Base-by-base conservation (phyloP, 2,888 invertebrate genomes). In the Rhamnusium bicolor region DNA sequence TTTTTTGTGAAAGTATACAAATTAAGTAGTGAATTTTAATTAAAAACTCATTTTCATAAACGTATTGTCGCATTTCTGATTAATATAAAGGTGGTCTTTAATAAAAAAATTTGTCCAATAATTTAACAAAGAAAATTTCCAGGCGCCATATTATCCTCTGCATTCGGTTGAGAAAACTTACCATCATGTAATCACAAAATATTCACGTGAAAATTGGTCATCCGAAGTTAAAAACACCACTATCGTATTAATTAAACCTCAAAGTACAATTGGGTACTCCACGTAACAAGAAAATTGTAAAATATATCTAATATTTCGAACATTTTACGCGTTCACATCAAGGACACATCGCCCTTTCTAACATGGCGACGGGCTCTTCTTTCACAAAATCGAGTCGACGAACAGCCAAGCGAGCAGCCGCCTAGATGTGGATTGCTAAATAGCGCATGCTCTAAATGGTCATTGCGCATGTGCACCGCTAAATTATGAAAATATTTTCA, bases 141-240 rank as follows among this genome's bases (percentile, higher is more conserved):
- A 85, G 86, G 74, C 86, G 87, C 88, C 88, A 89, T 89, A 89
- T 90, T 90, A 88, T 88, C 85, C 87, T 86, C 82, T 84, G 81
- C 82, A 83, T 67, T 84, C 83, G 84, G 86, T 85, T 84, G 86
- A 85, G 85, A 87, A 85, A 88, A 90, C 90, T 90, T 89, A 91
- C 92, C 92, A 92, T 92, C 90, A 88, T 90, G 91, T 90, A 91
- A 92, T 92, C 92, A 90, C 90, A 90, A 91, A 90, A 89, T 91
- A 91, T 90, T 89, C 88, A 86, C 86, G 88, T 89, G 88, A 87
- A 88, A 87, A 83, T 85, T 84, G 86, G 89, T 89, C 92, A 92
- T 92, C 92, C 90, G 89, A 84, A 82, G 79, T 81, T 86, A 87
- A 88, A 87, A 89, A 88, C 86, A 86, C 84, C 85, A 88, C 87